phyloP scores from a whole-genome alignment of 2,797 vertebrate species.

The Serranus cabrilla region DNA sequence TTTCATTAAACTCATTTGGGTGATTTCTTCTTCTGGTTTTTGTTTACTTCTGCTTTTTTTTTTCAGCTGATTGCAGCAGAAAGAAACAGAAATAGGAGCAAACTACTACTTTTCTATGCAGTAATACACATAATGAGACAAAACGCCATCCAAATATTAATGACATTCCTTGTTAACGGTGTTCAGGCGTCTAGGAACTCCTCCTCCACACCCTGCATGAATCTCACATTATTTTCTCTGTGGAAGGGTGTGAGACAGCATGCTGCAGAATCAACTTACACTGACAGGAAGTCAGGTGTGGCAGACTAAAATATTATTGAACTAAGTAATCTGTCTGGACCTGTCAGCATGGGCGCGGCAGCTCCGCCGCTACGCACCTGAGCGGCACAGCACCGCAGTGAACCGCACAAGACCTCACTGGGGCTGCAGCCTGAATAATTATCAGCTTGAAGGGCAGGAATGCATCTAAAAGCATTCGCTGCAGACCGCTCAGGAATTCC shows the following conservation, averaged over 20 bases:
- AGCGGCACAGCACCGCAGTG: neutral
- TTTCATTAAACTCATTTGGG: slow-evolving; percentile 43
- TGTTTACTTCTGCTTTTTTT: slow-evolving; percentile 34
- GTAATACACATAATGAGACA: neutral
- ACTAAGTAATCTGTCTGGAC: slow-evolving; percentile 61
- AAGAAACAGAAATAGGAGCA: neutral
- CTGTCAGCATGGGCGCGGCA: slow-evolving; percentile 66
- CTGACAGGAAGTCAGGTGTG: slow-evolving; percentile 40
- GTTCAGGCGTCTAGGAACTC: neutral
- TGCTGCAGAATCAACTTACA: slow-evolving; percentile 1
- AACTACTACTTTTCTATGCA: neutral
- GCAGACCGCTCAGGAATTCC: neutral
- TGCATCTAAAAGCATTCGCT: neutral
- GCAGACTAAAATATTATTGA: slow-evolving; percentile 42
- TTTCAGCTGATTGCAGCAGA: neutral
- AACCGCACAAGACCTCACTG: slow-evolving; percentile 5
- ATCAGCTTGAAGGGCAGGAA: neutral
- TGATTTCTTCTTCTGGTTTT: slow-evolving; percentile 7
- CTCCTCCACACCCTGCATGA: slow-evolving; percentile 7
- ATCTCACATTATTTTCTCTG: slow-evolving; percentile 8
- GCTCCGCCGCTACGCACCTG: slow-evolving; percentile 28
- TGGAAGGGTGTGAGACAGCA: slow-evolving; percentile 21
- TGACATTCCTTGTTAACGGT: slow-evolving; percentile 10
- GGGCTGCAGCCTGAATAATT: slow-evolving; percentile 15
- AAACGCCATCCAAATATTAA: neutral